Base-by-base conservation (phyloP, 2,797 vertebrate species). In the Acropternis orthonyx region DNA sequence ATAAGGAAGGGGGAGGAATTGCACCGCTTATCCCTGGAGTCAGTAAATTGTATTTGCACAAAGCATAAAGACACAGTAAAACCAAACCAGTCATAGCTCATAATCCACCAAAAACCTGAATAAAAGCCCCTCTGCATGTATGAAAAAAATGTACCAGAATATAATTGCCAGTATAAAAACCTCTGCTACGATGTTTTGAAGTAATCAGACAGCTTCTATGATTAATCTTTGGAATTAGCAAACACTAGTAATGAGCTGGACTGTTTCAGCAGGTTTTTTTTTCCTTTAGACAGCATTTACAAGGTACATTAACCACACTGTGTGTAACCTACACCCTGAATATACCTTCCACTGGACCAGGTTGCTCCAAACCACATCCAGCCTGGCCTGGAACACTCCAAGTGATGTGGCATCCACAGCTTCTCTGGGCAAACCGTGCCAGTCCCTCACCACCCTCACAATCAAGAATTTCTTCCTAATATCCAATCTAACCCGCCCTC, bases 251-350 rank as follows among this genome's bases (percentile, higher is more conserved):
- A 7, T 7, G 8, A 67, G 6, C 4, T 27, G 8, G 18, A 56
- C n/a, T 49, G 28, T 44, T 77, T 23, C 14, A 66, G 13, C 7
- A 61, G 20, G 1, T 6, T 7, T 48, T 74, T 49, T 39, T 39
- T 36, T 10, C 11, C 20, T 58, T 76, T 72, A 46, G n/a, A 28
- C 74, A 79, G 27, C 32, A n/a, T 14, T 83, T 68, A 5, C 24
- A 36, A 0, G 0, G 4, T 55, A 5, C 14, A 24, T 63, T 59
- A 89, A 59, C 27, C 36, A 15, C 43, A 17, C 14, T 23, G 2
- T 5, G 18, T 1, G 1, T 37, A 72, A 67, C 56, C 20, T 5
- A 56, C 27, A 56, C 6, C n/a, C 23, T 54, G 75, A 56, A 55
- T 23, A 14, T 13, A 43, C 23, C 23, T 69, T 28, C 32, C 9